Base-by-base conservation (phyloP, 2,797 vertebrate genomes). In the Rachycentron canadum region DNA sequence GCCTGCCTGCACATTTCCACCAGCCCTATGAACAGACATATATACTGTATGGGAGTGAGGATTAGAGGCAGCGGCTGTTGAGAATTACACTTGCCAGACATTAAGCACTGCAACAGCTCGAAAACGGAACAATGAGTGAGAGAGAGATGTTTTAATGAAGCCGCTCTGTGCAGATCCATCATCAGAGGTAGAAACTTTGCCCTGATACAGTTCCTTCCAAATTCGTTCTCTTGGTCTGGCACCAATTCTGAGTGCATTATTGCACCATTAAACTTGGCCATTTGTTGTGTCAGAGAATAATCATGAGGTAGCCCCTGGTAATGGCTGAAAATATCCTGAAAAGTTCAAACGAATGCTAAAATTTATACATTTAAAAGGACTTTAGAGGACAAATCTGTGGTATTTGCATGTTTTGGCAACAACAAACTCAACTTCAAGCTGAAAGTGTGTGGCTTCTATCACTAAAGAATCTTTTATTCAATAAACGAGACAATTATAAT, bases 1-100 rank as follows among this genome's bases (percentile, higher is more conserved):
- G 78, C 50, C 68, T 69, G 73, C 57, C 73, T 73, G 79, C 67
- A 76, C 73, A 65, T 73, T 81, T 73, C 65, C 65, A 68, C 70
- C 0, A 32, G 74, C 47, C 69, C 70, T 64, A 73, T 60, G 52
- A 82, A 62, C 73, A 70, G 60, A 43, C 66, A 61, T 32, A 34
- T 36, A 74, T 28, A 69, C 68, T 67, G 78, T 23, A 81, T 16
- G 67, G 43, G 53, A 79, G 61, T 12, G 47, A 69, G 81, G 81
- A 85, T 84, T 61, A 86, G 65, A 85, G 85, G 69, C 72, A 70
- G 64, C 21, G 40, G 78, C 75, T 78, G 81, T 10, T 52, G 13
- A 78, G 63, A 81, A 64, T 86, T 63, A 62, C 81, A 60, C 69
- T 66, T n/a, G 81, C 81, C 90, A 86, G 72, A 83, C 58, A 10